A percentile compares a stretch with the other conserved stretches of the same genome.
These are phyloP conservation scores for Crocodylus rhombifer DNA, from an alignment of 2,797 vertebrate species.

Conservation along the genomic window DNA sequence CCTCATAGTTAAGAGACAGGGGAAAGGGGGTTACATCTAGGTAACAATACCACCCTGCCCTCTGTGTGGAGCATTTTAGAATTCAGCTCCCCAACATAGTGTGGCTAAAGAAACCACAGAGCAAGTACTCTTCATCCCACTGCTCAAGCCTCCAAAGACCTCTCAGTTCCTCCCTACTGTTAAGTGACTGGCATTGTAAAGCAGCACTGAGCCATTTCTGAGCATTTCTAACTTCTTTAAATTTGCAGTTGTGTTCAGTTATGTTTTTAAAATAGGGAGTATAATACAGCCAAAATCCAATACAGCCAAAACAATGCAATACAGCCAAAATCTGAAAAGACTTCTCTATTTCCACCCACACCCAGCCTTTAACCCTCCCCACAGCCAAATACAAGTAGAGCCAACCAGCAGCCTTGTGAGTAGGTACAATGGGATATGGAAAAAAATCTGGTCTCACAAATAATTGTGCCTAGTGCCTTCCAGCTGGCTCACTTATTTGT, in stretches of 20 bases:
- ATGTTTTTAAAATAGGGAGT: neutral
- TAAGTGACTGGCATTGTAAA: neutral
- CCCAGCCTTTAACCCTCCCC: too few relatives aligned
- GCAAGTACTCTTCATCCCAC: neutral
- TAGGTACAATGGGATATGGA: neutral
- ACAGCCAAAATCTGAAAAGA: neutral
- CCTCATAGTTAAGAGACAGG: too few relatives aligned
- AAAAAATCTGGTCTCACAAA: neutral
- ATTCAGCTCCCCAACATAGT: neutral
- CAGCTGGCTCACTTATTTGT: neutral
- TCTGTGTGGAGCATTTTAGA: neutral
- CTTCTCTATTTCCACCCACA: neutral
- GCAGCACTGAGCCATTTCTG: neutral
- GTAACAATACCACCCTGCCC: too few relatives aligned
- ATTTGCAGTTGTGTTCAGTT: neutral
- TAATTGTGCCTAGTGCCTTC: neutral
- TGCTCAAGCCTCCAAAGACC: neutral
- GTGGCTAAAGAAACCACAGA: neutral
- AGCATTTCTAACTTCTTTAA: neutral
- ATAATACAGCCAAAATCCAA: too few relatives aligned
- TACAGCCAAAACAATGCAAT: neutral
- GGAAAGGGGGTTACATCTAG: too few relatives aligned
- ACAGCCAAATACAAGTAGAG: neutral
- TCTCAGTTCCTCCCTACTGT: neutral
- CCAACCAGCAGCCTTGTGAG: neutral